phyloP scores from a whole-genome alignment of 2,797 vertebrate species.

The Dryobates pubescens region DNA sequence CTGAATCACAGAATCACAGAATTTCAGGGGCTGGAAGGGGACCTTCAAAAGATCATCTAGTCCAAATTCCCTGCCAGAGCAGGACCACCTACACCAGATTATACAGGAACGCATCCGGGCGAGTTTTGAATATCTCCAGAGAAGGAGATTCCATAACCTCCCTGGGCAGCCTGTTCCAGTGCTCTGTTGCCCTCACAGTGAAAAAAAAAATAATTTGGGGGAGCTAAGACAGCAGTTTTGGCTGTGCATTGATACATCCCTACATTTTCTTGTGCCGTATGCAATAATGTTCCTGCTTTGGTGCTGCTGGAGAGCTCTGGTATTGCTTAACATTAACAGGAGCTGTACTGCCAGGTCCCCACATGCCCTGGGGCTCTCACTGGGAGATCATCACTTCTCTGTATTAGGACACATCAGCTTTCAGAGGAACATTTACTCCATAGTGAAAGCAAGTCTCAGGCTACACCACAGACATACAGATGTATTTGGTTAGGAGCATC shows the following conservation, averaged over 20 bases:
- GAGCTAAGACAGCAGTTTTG: background rate
- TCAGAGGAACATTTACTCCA: background rate
- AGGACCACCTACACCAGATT: too few species aligned
- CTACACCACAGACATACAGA: conserved; percentile 1
- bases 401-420: background rate
- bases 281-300: background rate
- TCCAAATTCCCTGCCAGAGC: too few species aligned
- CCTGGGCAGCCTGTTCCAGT: too few species aligned
- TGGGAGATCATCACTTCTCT: rapidly evolving
- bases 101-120: too few species aligned
- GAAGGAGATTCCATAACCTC: too few species aligned
- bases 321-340: rapidly evolving
- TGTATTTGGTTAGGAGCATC: background rate
- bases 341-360: background rate
- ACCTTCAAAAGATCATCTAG: too few species aligned
- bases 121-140: too few species aligned
- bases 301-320: background rate
- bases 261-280: rapidly evolving
- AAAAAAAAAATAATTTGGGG: too few species aligned
- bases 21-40: too few species aligned
- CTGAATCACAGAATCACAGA: too few species aligned
- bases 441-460: background rate
- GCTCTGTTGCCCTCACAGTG: too few species aligned
- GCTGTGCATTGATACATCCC: background rate
- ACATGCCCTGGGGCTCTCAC: rapidly evolving